Conservation (phyloP, 2,888 invertebrate species). For the Lepidochitona cinerea region DNA sequence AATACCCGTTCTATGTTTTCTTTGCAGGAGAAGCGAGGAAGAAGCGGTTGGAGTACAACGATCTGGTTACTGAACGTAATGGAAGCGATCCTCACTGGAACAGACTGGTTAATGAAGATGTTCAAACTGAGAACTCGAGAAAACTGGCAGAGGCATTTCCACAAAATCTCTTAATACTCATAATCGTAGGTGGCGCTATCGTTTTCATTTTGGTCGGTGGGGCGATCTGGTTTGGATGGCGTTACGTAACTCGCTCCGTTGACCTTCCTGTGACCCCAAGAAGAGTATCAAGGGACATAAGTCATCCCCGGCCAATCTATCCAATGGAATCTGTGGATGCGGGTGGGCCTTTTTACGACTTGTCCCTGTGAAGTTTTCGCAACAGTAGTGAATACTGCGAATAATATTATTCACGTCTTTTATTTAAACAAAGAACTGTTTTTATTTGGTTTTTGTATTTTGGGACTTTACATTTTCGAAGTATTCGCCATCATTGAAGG, state of each 20-base stretch:
- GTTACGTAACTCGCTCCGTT: background rate
- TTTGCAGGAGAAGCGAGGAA: background rate
- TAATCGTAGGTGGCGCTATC: background rate
- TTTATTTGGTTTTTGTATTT: too few species aligned
- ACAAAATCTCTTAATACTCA: background rate
- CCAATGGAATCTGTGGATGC: background rate
- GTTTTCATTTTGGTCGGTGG: background rate
- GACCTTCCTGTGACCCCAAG: background rate
- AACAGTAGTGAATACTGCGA: too few species aligned
- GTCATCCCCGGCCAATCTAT: too few species aligned
- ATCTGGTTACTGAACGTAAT: background rate
- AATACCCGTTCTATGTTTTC: background rate
- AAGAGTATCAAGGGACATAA: background rate
- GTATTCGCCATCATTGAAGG: too few species aligned
- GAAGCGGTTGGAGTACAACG: background rate
- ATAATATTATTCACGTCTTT: too few species aligned
- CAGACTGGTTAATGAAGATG: background rate
- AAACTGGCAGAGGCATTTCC: background rate
- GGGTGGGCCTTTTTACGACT: background rate
- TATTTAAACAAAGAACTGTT: too few species aligned
- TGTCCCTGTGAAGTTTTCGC: background rate
- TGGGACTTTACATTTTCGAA: too few species aligned
- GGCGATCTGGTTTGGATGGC: background rate
- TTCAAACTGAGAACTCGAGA: background rate
- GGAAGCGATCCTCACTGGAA: background rate